phyloP scores from a whole-genome alignment of 2,888 invertebrate species.

The Cephalotes varians region DNA sequence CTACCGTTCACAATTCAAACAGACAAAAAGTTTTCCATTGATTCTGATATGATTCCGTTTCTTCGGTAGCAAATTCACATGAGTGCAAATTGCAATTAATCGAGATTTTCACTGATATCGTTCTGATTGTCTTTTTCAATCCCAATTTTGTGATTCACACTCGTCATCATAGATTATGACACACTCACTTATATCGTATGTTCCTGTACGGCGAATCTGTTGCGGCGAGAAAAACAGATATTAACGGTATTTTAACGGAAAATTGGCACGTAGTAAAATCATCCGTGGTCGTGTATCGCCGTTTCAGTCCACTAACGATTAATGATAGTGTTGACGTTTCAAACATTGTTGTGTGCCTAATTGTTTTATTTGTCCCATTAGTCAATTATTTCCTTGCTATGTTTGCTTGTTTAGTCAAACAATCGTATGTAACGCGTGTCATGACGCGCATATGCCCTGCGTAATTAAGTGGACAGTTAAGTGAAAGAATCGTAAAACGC shows the following conservation, averaged over 20 bases:
- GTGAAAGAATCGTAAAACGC: background rate
- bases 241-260: background rate
- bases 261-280: constrained; percentile 7
- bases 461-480: constrained; percentile 7
- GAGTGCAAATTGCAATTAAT: constrained; percentile 18
- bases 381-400: background rate
- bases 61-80: background rate
- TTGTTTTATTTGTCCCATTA: background rate
- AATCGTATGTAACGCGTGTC: background rate
- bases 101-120: background rate
- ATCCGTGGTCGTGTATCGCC: background rate
- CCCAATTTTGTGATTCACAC: background rate
- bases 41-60: background rate
- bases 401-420: background rate
- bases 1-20: background rate
- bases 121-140: background rate
- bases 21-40: background rate
- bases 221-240: background rate
- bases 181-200: constrained; percentile 2
- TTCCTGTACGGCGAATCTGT: background rate
- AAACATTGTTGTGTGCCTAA: constrained; percentile 3
- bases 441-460: background rate
- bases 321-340: constrained; percentile 1
- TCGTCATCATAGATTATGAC: constrained; percentile 2
- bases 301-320: background rate